Conservation (phyloP, 1,140 invertebrate genomes). For the Melipona quadrifasciata region DNA sequence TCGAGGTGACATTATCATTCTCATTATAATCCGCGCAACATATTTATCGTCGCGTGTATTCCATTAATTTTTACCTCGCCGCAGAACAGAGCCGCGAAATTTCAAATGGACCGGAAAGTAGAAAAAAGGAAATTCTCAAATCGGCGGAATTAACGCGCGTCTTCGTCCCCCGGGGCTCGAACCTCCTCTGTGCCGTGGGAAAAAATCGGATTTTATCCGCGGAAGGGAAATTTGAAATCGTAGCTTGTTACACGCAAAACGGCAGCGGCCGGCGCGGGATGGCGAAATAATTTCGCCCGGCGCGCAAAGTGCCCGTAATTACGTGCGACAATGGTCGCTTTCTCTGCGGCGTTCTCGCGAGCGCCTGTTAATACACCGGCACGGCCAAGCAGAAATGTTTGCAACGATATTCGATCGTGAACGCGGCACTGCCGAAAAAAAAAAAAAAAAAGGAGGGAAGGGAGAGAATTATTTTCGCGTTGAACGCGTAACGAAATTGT, state of each 20-base stretch:
- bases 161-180: background rate
- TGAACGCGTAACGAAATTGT: conserved; percentile 36
- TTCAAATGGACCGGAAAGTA: background rate
- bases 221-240: background rate
- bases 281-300: conserved; percentile 9
- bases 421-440: background rate
- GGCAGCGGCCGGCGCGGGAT: background rate
- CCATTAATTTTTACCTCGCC: no score
- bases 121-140: background rate
- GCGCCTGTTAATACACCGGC: conserved; percentile 18
- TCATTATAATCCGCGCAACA: no score
- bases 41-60: no score
- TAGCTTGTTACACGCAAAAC: no score
- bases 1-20: no score
- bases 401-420: conserved; percentile 13
- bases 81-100: no score
- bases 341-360: background rate
- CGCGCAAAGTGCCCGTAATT: conserved; percentile 25
- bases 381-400: conserved; percentile 20
- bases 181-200: background rate
- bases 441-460: background rate
- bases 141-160: background rate
- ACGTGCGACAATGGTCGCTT: conserved; percentile 11
- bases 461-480: conserved; percentile 22
- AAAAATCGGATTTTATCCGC: background rate